phyloP scores from a whole-genome alignment of 2,888 invertebrate species.

The Thereva unica region DNA sequence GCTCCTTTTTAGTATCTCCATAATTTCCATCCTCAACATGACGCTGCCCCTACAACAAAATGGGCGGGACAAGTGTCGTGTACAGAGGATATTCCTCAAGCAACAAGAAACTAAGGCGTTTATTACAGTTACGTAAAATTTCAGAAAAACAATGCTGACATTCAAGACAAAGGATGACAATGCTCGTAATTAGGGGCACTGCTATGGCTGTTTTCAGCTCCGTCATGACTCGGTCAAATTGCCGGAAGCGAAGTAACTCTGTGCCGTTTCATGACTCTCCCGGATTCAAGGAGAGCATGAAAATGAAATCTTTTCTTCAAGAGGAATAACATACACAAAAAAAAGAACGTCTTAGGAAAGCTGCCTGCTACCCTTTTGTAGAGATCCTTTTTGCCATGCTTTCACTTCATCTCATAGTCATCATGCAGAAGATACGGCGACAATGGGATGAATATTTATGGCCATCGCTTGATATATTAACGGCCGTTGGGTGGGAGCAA shows the following conservation, averaged over 20 bases:
- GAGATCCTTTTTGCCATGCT: not conserved
- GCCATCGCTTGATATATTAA: slow-evolving; percentile 15
- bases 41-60: too few relatives aligned
- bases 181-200: slow-evolving; percentile 8
- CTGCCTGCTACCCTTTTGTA: too few relatives aligned
- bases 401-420: not conserved
- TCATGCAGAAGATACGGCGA: slow-evolving; percentile 2
- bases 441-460: slow-evolving; percentile 11
- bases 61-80: not conserved
- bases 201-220: not conserved
- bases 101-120: slow-evolving; percentile 4
- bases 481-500: not conserved
- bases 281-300: not conserved
- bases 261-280: not conserved
- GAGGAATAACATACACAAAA: not conserved
- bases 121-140: slow-evolving; percentile 7
- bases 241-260: slow-evolving; percentile 10
- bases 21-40: too few relatives aligned
- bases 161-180: slow-evolving; percentile 2
- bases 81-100: not conserved
- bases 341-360: too few relatives aligned
- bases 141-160: not conserved
- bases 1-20: too few relatives aligned
- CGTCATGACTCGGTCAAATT: slow-evolving; percentile 14
- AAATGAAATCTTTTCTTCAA: not conserved